Evolutionary conservation across 1,140 invertebrate genomes (phyloP), one percentile per base, ranked within the genome.

Genomic region (Tenebrio molitor): DNA sequence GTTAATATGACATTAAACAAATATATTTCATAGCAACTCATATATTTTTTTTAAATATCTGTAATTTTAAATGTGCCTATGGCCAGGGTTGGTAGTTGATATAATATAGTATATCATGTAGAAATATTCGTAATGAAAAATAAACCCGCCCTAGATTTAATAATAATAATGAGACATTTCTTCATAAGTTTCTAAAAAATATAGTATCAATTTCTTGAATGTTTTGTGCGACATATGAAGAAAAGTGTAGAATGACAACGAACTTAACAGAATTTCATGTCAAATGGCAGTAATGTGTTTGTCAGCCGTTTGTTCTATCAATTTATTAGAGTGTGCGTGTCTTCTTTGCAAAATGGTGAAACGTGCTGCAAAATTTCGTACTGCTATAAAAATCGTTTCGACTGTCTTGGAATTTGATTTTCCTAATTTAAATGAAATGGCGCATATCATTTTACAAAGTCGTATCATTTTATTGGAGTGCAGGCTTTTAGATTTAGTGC

Each of bases 271-370:
- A 12, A 29, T 58, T 25, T 58, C 50, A 29, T 58, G 50, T 58
- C 12, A 29, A 15, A n/a, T 58, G 50, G 23, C 23, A 25, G 14
- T 58, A 58, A 58, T 58, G 50, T 58, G 25, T 23, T 58, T 58
- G 50, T 58, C 50, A 58, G 29, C 50, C 29, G 50, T 58, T 58
- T 29, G 50, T 33, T 14, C 23, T 15, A 29, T 33, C 23, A 58
- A 58, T 58, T 58, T 58, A 58, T 58, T 58, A 58, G n/a, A 6
- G 12, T 29, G 50, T 58, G 50, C 50, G 50, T 58, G 50, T 58
- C 15, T 23, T 29, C 50, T 29, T 23, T 58, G 23, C 12, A 12
- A 58, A 58, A 29, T 58, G 19, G 50, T 50, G 16, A 29, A 58
- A 58, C 23, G 23, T 29, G 23, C n/a, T 58, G 50, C 50, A 29